A percentile compares a stretch with the other conserved stretches of the same genome.
Conservation (phyloP, 2,888 invertebrate genomes). For the Sacculina carcini region DNA sequence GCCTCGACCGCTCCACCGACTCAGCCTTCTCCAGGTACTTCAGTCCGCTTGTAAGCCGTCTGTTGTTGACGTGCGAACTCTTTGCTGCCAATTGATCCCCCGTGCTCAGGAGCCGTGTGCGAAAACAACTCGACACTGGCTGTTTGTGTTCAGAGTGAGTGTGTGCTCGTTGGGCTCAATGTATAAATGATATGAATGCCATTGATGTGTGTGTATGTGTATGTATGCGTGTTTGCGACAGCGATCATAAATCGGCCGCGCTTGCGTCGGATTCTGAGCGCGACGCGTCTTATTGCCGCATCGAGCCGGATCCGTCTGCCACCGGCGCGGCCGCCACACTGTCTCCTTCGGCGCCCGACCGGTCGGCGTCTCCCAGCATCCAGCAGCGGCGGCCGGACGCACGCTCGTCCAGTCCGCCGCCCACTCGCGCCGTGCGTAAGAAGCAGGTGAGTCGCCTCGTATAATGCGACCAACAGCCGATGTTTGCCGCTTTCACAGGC, state of each 20-base stretch:
- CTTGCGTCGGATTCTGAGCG: not conserved
- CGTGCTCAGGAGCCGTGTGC: not conserved
- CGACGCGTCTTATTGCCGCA: slow-evolving; percentile 8
- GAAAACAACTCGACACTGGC: no score
- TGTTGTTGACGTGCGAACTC: not conserved
- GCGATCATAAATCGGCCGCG: not conserved
- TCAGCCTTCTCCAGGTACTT: slow-evolving; percentile 71
- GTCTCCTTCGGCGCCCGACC: slow-evolving; percentile 21
- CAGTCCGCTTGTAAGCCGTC: not conserved
- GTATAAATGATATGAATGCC: no score
- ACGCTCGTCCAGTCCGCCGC: slow-evolving; percentile 62
- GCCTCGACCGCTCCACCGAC: slow-evolving; percentile 72
- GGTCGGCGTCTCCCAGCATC: slow-evolving; percentile 36
- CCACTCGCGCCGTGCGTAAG: slow-evolving; percentile 35
- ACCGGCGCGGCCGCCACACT: slow-evolving; percentile 15
- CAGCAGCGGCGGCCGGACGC: slow-evolving; percentile 55
- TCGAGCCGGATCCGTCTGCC: slow-evolving; percentile 37
- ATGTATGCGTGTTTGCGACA: not conserved
- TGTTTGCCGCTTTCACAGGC: no score
- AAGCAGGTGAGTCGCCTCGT: slow-evolving; percentile 10
- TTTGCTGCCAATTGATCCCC: not conserved
- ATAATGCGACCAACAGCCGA: no score
- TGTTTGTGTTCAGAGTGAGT: no score
- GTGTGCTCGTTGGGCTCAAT: no score
- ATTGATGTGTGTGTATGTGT: no score